phyloP scores from a whole-genome alignment of 2,113 vertebrate genomes.

The Crotalus tigris region DNA sequence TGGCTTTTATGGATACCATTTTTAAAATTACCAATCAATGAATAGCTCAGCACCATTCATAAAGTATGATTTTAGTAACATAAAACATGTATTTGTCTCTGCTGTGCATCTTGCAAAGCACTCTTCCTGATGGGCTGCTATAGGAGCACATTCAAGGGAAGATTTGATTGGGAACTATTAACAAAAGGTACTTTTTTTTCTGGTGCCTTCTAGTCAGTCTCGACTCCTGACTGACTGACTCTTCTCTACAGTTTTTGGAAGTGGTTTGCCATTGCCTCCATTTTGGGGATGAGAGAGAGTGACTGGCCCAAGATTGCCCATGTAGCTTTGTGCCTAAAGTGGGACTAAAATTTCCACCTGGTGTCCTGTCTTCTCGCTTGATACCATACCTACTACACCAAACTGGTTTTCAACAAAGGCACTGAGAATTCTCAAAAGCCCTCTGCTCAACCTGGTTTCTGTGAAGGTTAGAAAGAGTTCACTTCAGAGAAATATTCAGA shows the following conservation, averaged over 20 bases:
- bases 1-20: background rate
- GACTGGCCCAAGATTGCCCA: background rate
- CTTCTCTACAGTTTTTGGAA: background rate
- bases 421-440: background rate
- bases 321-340: background rate
- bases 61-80: background rate
- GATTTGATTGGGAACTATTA: background rate
- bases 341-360: background rate
- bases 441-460: background rate
- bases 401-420: background rate
- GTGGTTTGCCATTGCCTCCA: background rate
- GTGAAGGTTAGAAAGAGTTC: background rate
- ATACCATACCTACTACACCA: background rate
- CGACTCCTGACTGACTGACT: background rate
- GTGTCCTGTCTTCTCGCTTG: background rate
- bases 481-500: background rate
- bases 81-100: background rate
- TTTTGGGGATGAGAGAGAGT: background rate
- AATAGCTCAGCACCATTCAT: background rate
- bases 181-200: background rate
- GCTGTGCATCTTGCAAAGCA: background rate
- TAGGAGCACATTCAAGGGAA: background rate
- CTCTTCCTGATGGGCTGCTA: background rate
- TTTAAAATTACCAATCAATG: background rate
- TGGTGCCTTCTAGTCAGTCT: background rate